Evolutionary conservation across 2,113 vertebrate genomes (phyloP), one percentile per base, ranked within the genome.

Genomic region (Sprattus sprattus): DNA sequence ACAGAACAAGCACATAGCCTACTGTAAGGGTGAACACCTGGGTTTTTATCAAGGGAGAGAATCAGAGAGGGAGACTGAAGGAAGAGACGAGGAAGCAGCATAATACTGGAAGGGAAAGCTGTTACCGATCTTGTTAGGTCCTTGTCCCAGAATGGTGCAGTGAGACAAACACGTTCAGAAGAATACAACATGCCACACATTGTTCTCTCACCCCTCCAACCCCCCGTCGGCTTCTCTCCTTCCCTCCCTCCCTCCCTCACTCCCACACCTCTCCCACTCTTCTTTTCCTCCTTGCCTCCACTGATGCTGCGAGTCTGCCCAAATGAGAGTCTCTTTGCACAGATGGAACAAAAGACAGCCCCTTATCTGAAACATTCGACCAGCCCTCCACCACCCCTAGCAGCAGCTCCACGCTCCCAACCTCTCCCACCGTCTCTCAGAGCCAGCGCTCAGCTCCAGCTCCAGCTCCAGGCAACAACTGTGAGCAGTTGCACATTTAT

Each of bases 381-480:
- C 28, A 28, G 11, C 71, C 71, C 32, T 32, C 25, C 64, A 71
- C 25, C n/a, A 25, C 25, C 8, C 11, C 54, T 16, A 60, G 54
- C 54, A 60, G 54, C 54, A 57, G 54, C 71, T 0, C 32, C 71
- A 15, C 71, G 1, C 25, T 32, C 9, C 32, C 71, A 32, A 44
- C 28, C 71, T 39, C 71, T 78, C 71, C 32, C 28, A 78, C 28
- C 32, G 71, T 78, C 71, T 78, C 71, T 32, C 28, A 11, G 28
- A 78, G 71, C 71, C 71, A 75, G 67, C 67, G 32, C 15, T 78
- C 28, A 1, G 71, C 71, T 78, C 71, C 71, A 32, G 89, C 88
- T 89, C 86, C 71, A 32, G 89, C 88, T 89, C 86, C 84, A 87
- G 82, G n/a, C 91, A 90, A 87, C 85, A 88, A 89, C 88, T 89